A percentile compares a stretch with the other conserved stretches of the same genome.
These are phyloP conservation scores for Muricea muricata DNA, from an alignment of 92 coral and sea anemone genomes.

Conservation along the genomic window DNA sequence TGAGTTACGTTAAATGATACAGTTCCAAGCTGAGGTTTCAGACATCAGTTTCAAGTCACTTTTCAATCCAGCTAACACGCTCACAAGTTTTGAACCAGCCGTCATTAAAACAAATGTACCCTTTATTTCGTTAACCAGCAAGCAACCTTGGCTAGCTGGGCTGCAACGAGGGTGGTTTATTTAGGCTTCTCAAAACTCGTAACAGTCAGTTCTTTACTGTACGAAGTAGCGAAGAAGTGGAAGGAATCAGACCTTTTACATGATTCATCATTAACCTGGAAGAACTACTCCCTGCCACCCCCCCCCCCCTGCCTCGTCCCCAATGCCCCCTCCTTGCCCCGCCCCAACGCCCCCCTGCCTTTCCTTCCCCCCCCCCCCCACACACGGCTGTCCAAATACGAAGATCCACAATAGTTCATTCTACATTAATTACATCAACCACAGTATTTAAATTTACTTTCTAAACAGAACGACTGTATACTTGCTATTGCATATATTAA, in stretches of 20 bases:
- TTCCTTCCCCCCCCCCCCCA: too few relatives aligned
- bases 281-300: neutral
- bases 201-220: neutral
- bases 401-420: too few relatives aligned
- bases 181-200: conserved; percentile 19
- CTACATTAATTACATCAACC: neutral
- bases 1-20: too few relatives aligned
- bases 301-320: too few relatives aligned
- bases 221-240: conserved; percentile 11
- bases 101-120: neutral
- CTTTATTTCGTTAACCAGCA: neutral
- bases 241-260: conserved; percentile 51
- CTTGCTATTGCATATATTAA: too few relatives aligned
- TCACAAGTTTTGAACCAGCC: conserved; percentile 23
- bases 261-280: conserved; percentile 39
- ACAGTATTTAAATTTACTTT: too few relatives aligned
- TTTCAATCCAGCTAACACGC: neutral
- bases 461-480: neutral
- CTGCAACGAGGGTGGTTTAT: neutral
- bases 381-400: too few relatives aligned
- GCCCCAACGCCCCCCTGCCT: too few relatives aligned
- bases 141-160: neutral
- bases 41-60: conserved; percentile 35
- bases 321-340: too few relatives aligned
- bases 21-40: conserved; percentile 38